Evolutionary conservation across 2,797 vertebrate species (phyloP).

Genomic region (Parambassis ranga): DNA sequence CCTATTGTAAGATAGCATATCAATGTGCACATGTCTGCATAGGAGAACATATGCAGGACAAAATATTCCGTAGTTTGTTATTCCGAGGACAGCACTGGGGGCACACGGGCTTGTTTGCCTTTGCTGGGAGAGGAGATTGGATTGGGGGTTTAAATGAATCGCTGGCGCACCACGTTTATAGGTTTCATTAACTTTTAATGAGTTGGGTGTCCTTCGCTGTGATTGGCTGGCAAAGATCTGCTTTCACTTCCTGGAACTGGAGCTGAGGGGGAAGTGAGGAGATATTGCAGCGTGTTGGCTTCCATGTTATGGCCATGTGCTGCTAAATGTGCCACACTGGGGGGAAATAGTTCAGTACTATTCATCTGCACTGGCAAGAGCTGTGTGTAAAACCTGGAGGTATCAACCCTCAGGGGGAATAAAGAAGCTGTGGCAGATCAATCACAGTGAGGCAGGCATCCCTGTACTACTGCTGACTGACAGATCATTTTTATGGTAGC

Average conservation of each 20-base stretch:
- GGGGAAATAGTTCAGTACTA: slow-evolving; percentile 40
- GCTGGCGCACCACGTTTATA: slow-evolving; percentile 84
- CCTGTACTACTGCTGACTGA: slow-evolving; percentile 65
- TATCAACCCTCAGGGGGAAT: slow-evolving; percentile 60
- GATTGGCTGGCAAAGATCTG: slow-evolving; percentile 75
- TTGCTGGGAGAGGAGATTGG: slow-evolving; percentile 84
- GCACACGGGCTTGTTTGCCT: slow-evolving; percentile 85
- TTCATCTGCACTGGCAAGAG: slow-evolving; percentile 46
- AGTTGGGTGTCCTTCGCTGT: slow-evolving; percentile 82
- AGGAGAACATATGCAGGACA: slow-evolving; percentile 83
- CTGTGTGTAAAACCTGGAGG: slow-evolving; percentile 57
- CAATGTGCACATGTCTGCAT: slow-evolving; percentile 74
- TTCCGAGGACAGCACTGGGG: slow-evolving; percentile 80
- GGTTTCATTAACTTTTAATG: slow-evolving; percentile 89
- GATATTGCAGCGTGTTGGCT: slow-evolving; percentile 63
- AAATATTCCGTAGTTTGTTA: slow-evolving; percentile 85
- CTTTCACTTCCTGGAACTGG: slow-evolving; percentile 74
- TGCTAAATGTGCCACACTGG: slow-evolving; percentile 49
- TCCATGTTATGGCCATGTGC: slow-evolving; percentile 58
- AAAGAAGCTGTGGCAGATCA: slow-evolving; percentile 67
- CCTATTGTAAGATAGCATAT: slow-evolving; percentile 76
- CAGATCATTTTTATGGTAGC: slow-evolving; percentile 61
- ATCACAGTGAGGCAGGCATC: slow-evolving; percentile 62
- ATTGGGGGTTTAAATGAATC: slow-evolving; percentile 86
- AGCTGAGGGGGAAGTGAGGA: slow-evolving; percentile 51